Evolutionary conservation across 2,797 vertebrate genomes (phyloP), one percentile per base, ranked within the genome.

Genomic region (Lepilemur septentrionalis): DNA sequence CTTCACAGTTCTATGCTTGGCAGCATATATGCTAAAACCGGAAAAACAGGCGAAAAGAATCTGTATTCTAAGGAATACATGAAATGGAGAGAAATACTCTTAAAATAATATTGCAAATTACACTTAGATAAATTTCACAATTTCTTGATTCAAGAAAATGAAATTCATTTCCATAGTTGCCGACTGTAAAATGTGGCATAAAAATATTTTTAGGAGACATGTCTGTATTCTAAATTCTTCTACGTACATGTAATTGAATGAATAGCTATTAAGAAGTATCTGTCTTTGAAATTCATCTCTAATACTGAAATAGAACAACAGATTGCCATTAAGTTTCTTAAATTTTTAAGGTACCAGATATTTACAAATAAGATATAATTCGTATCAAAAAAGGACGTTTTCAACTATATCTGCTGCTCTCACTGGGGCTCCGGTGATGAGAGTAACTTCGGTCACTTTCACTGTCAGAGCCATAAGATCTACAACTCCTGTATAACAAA

Each of bases 331-430:
- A 91, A 52, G 46, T 93, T 92, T 93, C 86, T 55, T 94, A 93
- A 48, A 0, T 85, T 97, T 98, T 92, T 96, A 97, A 97, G 93
- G 96, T 96, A 97, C 7, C 89, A 94, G 97, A 65, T 97, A 96
- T 95, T 96, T 97, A 97, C 97, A 98, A 93, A 89, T 89, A 85
- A 89, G 80, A 59, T 70, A 83, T 3, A 84, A 73, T 85, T 96
- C 70, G 32, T 89, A 70, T 94, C 23, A 57, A 89, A 79, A 67
- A 81, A 72, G 52, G 70, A 46, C 0, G 0, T 50, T 93, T 96
- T 99, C 98, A 99, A 96, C 99, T 99, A 79, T 99, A 99, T 97
- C 99, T 98, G 97, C 99, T 99, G 99, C 99, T 99, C 97, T 98
- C 99, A 48, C 99, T 99, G 98, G 98, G 99, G 95, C 99, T 99